phyloP scores from a whole-genome alignment of 2,113 vertebrate species.

The Andinoacara biseriatus region DNA sequence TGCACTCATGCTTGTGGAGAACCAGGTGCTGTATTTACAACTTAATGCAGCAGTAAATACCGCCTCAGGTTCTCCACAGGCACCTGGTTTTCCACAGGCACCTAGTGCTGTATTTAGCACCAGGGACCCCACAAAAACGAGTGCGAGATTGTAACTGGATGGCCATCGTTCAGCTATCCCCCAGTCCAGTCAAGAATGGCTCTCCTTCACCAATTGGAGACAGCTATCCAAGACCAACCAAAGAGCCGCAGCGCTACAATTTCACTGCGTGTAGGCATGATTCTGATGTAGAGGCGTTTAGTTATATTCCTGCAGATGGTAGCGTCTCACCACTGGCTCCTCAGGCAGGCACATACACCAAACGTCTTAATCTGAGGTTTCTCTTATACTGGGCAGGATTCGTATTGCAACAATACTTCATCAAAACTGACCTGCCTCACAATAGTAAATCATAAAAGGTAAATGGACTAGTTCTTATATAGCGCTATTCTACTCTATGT shows the following conservation, averaged over 20 bases:
- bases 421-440: neutral
- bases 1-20: rapidly evolving
- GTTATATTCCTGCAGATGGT: neutral
- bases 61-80: neutral
- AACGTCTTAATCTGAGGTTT: neutral
- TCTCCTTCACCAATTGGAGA: neutral
- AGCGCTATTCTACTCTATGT: too few species aligned
- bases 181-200: neutral
- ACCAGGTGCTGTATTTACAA: neutral
- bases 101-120: neutral
- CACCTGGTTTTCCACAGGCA: neutral
- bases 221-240: neutral
- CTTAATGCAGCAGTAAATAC: neutral
- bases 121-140: neutral
- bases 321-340: neutral
- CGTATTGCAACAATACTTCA: neutral
- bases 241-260: neutral
- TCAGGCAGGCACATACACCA: neutral
- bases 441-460: too few species aligned
- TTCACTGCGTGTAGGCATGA: neutral
- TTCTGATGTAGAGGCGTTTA: neutral
- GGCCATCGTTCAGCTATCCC: neutral
- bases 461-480: too few species aligned
- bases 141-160: neutral
- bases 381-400: neutral